Conservation (phyloP, 1,140 invertebrate genomes). For the Wasmannia auropunctata region DNA sequence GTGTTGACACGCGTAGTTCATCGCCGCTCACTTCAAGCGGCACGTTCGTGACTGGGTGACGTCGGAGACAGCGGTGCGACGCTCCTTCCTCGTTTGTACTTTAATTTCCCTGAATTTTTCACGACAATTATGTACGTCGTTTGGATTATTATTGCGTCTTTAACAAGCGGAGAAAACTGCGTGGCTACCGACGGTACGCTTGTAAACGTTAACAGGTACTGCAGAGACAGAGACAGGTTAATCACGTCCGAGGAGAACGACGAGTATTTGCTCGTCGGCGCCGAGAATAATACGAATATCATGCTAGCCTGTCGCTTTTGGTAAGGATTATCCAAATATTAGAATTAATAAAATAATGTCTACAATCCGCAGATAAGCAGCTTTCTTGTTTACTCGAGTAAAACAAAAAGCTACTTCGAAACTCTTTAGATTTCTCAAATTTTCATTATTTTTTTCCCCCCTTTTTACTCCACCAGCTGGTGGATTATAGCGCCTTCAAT, state of each 20-base stretch:
- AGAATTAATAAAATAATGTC: neutral
- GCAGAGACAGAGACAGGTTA: constrained; percentile 82
- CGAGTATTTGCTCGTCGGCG: constrained; percentile 83
- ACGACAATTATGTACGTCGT: neutral
- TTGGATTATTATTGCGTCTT: neutral
- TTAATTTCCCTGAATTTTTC: neutral
- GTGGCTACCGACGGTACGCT: neutral
- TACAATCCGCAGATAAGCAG: neutral
- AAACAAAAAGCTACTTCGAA: too few relatives aligned
- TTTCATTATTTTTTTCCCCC: too few relatives aligned
- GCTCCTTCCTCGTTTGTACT: neutral
- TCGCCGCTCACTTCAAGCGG: neutral
- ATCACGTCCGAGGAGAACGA: constrained; percentile 82
- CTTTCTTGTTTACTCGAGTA: too few relatives aligned
- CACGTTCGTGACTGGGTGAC: neutral
- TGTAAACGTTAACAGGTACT: constrained; percentile 74
- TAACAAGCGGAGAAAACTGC: neutral
- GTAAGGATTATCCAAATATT: constrained; percentile 67
- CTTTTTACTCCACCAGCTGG: too few relatives aligned
- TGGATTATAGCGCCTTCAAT: too few relatives aligned
- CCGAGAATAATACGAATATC: constrained; percentile 79
- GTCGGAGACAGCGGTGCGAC: neutral
- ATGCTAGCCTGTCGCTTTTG: constrained; percentile 84
- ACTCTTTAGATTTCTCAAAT: too few relatives aligned
- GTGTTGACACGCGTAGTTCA: neutral